Base-by-base conservation (phyloP, 1,140 invertebrate species). In the Arion vulgaris region DNA sequence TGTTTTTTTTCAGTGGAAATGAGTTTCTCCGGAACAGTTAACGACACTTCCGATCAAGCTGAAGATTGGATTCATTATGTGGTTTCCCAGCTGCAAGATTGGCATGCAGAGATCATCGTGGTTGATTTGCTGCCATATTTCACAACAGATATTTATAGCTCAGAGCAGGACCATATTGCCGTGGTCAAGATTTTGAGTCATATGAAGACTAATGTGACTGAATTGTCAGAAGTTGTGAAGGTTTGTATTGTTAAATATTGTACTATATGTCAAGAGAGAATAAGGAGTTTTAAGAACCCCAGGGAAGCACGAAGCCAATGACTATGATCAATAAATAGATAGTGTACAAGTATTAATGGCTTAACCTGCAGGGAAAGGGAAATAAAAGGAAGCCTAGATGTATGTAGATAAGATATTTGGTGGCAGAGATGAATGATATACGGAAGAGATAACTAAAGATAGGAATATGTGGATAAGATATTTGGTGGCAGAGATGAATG, bases 91-190 rank as follows among this genome's bases (percentile, higher is more conserved):
- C 53, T 39, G 32, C 13, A 62, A n/a, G 36, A 23, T 15, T 78
- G 76, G 76, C n/a, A 66, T 78, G 76, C 76, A 32, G 76, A 78
- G 2, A 34, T 78, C 34, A 66, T 78, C 28, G 32, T 28, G 28
- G 76, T 78, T 9, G 41, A 78, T 66, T 34, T 78, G n/a, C 28
- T 78, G 51, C 76, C 76, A 5, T 78, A 78, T 45, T 78, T 78
- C 53, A 15, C 19, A 62, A 38, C 51, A 57, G 76, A 78, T 66
- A 66, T n/a, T 17, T 62, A 7, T 23, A 78, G 76, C 32, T 32
- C 23, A 7, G 45, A 66, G n/a, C 19, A 78, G 11, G 76, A 78
- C 32, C 76, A 78, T 66, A 34, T 38, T 23, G 51, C 32, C 36
- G 0, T 78, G 36, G 76, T 51, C 7, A 45, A 49, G 36, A 72